phyloP scores from a whole-genome alignment of 2,113 vertebrate genomes.

The Cochlearius cochlearius region DNA sequence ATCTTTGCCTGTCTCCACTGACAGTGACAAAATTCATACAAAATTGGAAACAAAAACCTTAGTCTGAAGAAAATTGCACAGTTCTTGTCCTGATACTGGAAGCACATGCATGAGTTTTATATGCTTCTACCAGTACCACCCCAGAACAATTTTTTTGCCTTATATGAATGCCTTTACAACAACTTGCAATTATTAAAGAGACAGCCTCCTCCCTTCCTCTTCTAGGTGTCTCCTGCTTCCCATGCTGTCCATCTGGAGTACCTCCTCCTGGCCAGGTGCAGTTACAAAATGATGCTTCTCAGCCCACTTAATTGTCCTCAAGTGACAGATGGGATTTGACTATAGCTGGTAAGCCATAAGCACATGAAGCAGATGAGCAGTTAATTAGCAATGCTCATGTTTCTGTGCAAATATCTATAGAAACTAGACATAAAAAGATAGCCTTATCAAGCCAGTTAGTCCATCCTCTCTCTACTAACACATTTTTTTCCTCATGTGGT shows the following conservation, averaged over 20 bases:
- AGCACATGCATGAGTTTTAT: neutral
- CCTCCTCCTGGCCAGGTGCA: slow-evolving; percentile 19
- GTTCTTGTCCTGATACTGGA: neutral
- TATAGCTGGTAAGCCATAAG: slow-evolving; percentile 29
- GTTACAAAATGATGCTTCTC: neutral
- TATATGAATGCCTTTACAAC: neutral
- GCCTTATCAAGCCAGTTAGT: slow-evolving; percentile 8
- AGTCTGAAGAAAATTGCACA: neutral
- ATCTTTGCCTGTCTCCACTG: neutral
- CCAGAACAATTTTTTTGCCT: neutral
- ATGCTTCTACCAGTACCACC: too few relatives aligned
- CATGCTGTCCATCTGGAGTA: slow-evolving; percentile 13
- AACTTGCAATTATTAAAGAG: neutral
- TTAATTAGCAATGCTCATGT: slow-evolving; percentile 22
- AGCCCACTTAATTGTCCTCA: slow-evolving; percentile 53
- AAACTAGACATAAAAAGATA: slow-evolving; percentile 2
- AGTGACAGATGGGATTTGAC: slow-evolving; percentile 46
- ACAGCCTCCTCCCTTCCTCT: neutral
- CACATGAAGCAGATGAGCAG: slow-evolving; percentile 39
- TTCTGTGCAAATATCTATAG: slow-evolving; percentile 20
- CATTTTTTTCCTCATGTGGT: neutral
- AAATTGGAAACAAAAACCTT: neutral
- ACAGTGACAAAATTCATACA: neutral
- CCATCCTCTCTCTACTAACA: neutral
- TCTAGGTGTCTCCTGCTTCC: neutral